phyloP scores from a whole-genome alignment of 2,888 invertebrate genomes.

The Nomada goodeniana region DNA sequence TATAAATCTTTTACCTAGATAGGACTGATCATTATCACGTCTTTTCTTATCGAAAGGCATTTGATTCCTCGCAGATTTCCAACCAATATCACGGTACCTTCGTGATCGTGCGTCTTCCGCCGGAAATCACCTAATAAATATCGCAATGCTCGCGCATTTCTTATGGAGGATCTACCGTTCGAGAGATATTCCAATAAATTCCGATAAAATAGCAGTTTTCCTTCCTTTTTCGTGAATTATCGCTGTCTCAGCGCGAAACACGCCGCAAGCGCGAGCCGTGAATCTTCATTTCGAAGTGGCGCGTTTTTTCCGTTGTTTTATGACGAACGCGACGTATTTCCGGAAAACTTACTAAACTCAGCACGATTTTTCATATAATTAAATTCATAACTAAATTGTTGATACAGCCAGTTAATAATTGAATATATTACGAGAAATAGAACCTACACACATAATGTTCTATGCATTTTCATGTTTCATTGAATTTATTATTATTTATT shows the following conservation, averaged over 20 bases:
- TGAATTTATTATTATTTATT: too few species aligned
- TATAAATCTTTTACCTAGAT: neutral
- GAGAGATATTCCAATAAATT: slow-evolving; percentile 24
- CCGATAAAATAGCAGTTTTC: slow-evolving; percentile 12
- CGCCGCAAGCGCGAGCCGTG: neutral
- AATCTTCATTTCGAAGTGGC: neutral
- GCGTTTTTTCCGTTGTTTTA: neutral
- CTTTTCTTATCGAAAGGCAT: neutral
- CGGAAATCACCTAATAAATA: slow-evolving; percentile 3
- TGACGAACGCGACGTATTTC: too few species aligned
- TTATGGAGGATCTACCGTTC: slow-evolving; percentile 10
- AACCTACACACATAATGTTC: too few species aligned
- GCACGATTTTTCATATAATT: too few species aligned
- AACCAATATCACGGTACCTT: neutral
- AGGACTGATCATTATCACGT: too few species aligned
- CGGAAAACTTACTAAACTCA: neutral
- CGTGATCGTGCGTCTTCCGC: neutral
- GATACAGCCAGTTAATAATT: too few species aligned
- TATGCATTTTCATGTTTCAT: too few species aligned
- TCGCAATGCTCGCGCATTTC: neutral
- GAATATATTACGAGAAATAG: too few species aligned
- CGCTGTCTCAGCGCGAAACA: slow-evolving; percentile 13
- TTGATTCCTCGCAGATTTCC: neutral
- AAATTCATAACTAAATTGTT: too few species aligned
- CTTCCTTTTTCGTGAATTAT: slow-evolving; percentile 19